Base-by-base conservation (phyloP, 2,888 invertebrate genomes). In the Melolontha melolontha region DNA sequence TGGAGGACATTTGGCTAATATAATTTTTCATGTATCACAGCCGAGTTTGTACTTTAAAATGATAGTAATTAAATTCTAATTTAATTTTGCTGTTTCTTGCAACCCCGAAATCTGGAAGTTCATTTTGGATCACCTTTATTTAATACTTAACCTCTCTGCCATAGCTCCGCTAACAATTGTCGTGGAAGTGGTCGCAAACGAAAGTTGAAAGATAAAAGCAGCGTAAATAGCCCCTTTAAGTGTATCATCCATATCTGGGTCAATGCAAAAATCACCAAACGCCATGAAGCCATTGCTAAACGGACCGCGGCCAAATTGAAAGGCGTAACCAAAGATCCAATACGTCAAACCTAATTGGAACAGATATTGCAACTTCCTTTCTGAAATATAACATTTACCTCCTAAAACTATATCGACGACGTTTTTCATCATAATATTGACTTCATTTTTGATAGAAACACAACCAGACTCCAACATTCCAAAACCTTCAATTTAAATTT, bases 401-500 rank as follows among this genome's bases (percentile, higher is more conserved):
- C 97, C 97, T 16, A 97, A 87, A 0, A 95, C 93, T 59, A 97
- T 95, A 77, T 97, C 97, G 0, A 95, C 93, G 0, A 96, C 90
- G 78, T 97, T 97, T 82, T 97, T 97, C 92, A 97, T 95, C 97
- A 97, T 97, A 68, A 98, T 96, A 81, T 97, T 97, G 0, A 96
- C 95, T 85, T 97, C 96, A 80, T 97, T 97, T 84, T 96, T 95
- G 63, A 94, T 88, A 0, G 95, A 95, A 0, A 97, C 96, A 76
- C 93, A 94, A 1, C 97, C 97, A 0, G 96, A 95, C 81, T 97
- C 97, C 74, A 97, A 83, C 90, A 97, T 92, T 0, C 96, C 96
- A 78, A 97, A 97, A 17, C 97, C 96, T 95, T 2, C 79, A 81
- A 63, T 41, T 27, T 8, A 41, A 7, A 52, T 22, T 17, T n/a